Evolutionary conservation across 2,797 vertebrate genomes (phyloP).

Genomic region (Cyprinella venusta): DNA sequence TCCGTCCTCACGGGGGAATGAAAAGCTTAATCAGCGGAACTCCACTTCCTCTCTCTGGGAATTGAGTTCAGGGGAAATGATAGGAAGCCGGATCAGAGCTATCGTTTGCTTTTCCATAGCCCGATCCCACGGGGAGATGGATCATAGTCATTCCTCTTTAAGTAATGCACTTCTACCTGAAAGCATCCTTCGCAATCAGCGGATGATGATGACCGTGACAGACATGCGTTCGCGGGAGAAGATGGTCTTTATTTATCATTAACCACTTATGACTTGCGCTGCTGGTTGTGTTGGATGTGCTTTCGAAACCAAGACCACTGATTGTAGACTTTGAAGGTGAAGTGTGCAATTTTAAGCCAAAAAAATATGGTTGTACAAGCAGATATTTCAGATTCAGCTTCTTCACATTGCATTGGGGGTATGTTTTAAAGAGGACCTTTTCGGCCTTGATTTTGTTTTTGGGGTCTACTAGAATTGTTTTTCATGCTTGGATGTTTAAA

Average conservation of each 20-base stretch:
- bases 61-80: constrained; percentile 72
- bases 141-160: constrained; percentile 75
- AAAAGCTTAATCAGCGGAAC: constrained; percentile 71
- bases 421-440: not conserved
- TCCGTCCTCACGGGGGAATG: constrained; percentile 48
- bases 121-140: constrained; percentile 73
- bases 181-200: constrained; percentile 78
- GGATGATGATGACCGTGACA: constrained; percentile 69
- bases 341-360: not conserved
- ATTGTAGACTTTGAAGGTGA: constrained; percentile 6
- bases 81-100: constrained; percentile 71
- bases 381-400: not conserved
- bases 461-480: not conserved
- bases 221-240: constrained; percentile 57
- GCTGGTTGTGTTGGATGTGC: constrained; percentile 8
- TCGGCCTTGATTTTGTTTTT: not conserved
- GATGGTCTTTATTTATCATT: constrained; percentile 42
- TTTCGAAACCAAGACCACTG: not conserved
- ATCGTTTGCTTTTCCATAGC: constrained; percentile 66
- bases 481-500: not conserved
- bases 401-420: not conserved
- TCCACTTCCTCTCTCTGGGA: constrained; percentile 74
- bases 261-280: not conserved
- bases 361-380: not conserved
- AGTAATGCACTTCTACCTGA: constrained; percentile 79